These are phyloP conservation scores for Hiodon tergisus DNA, from an alignment of 2,113 vertebrate genomes.

Conservation along the genomic window DNA sequence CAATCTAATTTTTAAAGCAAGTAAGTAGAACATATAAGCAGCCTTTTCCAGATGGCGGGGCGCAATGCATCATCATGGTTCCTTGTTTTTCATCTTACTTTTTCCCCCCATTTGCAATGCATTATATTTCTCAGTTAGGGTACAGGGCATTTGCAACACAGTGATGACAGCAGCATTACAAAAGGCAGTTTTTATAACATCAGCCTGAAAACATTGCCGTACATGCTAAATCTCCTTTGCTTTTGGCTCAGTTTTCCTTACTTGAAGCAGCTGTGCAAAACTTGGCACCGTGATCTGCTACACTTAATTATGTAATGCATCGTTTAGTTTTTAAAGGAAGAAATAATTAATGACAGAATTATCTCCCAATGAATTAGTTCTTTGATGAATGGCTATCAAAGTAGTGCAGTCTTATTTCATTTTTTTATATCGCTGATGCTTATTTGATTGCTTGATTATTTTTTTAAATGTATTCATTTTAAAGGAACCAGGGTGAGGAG, in stretches of 20 bases:
- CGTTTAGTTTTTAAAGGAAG: background rate
- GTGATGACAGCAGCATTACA: background rate
- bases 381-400: too few species aligned
- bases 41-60: slow-evolving; percentile 26
- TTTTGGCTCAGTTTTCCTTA: slow-evolving; percentile 9
- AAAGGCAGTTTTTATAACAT: background rate
- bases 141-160: too few species aligned
- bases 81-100: slow-evolving; percentile 6
- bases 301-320: too few species aligned
- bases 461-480: too few species aligned
- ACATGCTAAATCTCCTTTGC: background rate
- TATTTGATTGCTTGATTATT: too few species aligned
- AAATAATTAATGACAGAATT: background rate
- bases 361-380: too few species aligned
- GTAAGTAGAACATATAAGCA: slow-evolving; percentile 32
- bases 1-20: slow-evolving; percentile 32
- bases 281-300: too few species aligned
- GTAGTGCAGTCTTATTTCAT: too few species aligned
- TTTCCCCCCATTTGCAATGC: background rate
- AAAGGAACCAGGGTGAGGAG: too few species aligned
- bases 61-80: slow-evolving; percentile 12
- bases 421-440: too few species aligned
- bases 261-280: slow-evolving; percentile 1
- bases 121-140: background rate
- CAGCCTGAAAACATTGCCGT: background rate